These are phyloP conservation scores for Gambelia wislizenii DNA, from an alignment of 2,797 vertebrate genomes.

Conservation along the genomic window DNA sequence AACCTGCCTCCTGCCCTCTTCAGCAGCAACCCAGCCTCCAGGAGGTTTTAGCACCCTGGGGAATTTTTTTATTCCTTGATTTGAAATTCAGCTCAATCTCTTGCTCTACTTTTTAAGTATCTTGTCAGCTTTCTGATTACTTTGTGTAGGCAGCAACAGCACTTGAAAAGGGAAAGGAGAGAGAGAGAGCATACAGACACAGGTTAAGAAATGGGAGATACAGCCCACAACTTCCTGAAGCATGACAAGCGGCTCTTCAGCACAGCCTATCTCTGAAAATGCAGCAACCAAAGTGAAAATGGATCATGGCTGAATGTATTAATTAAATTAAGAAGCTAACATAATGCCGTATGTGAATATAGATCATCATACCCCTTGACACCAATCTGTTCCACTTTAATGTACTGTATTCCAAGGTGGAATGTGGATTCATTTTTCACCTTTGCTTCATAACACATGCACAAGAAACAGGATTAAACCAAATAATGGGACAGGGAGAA, in stretches of 20 bases:
- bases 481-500: not conserved
- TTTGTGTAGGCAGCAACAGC: not conserved
- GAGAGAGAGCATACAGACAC: not conserved
- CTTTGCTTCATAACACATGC: slow-evolving; percentile 33
- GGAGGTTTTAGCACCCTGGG: not conserved
- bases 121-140: not conserved
- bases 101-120: slow-evolving; percentile 18
- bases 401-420: not conserved
- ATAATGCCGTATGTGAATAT: rapidly evolving
- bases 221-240: slow-evolving; percentile 23
- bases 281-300: not conserved
- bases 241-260: not conserved
- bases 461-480: slow-evolving; percentile 7
- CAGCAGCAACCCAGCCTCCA: not conserved
- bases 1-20: not conserved
- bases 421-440: slow-evolving; percentile 15
- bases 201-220: not conserved
- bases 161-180: not conserved
- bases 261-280: rapidly evolving
- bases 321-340: rapidly evolving
- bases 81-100: slow-evolving; percentile 1
- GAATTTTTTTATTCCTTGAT: slow-evolving; percentile 3
- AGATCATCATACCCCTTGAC: not conserved
- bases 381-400: not conserved
- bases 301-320: not conserved